Evolutionary conservation across 1,140 invertebrate genomes (phyloP), one percentile per base, ranked within the genome.

Genomic region (Meteorus sp.): DNA sequence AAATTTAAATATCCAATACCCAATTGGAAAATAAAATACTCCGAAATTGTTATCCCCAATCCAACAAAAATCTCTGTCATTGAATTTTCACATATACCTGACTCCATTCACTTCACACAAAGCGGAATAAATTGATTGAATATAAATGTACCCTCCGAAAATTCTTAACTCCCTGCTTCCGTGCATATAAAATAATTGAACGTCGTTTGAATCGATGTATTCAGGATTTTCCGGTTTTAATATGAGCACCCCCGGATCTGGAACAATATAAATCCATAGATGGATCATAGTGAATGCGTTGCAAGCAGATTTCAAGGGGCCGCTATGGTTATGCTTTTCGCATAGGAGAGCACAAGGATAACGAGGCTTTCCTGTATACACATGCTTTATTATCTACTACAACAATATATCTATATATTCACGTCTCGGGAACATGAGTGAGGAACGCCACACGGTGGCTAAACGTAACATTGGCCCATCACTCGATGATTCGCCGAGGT

Each of bases 401-500:
- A 39, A 15, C 0, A 15, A 17, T 39, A 15, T 23, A 23, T 19
- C 1, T 20, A 19, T 39, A 3, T 0, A 1, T 17, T 9, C 22
- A 11, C 6, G 13, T 2, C 11, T 23, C 5, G 11, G 11, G 15
- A 52, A n/a, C 27, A 15, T 15, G 8, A 31, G 37, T 33, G 31
- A 52, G 17, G 15, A 9, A 19, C 23, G 50, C 50, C 20, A 25
- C 15, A 29, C 29, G 43, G 17, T 33, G 27, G 45, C 56, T 56
- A 61, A 64, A 64, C 41, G 59, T 56, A 64, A 64, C 63, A 64
- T 64, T 61, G 59, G 63, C 35, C 59, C 59, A 59, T 64, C 60
- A 51, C 59, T 64, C 65, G 23, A 64, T 63, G 62, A 73, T 72
- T 71, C 67, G n/a, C 56, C 63, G 65, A 70, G 63, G 68, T 67